phyloP scores from a whole-genome alignment of 2,888 invertebrate genomes.

The Neria commutata region DNA sequence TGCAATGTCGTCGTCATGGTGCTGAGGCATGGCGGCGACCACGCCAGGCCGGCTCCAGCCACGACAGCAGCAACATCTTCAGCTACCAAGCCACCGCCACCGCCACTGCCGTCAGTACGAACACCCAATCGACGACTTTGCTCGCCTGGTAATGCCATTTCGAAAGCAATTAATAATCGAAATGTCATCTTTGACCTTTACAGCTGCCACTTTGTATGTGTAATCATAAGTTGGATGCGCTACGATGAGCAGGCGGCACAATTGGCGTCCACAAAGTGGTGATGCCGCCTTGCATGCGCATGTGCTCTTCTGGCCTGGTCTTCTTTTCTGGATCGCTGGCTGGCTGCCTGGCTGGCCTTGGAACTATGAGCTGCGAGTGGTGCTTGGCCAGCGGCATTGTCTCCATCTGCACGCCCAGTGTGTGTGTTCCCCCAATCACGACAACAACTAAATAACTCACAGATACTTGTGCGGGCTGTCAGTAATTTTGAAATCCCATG shows the following conservation, averaged over 20 bases:
- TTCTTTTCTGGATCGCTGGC: too few species aligned
- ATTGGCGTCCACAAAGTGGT: neutral
- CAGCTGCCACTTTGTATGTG: constrained; percentile 3
- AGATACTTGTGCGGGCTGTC: neutral
- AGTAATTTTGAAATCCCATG: neutral
- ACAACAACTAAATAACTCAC: neutral
- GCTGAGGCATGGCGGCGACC: neutral
- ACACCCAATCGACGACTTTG: neutral
- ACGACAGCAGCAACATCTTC: too few species aligned
- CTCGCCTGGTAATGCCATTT: constrained; percentile 1
- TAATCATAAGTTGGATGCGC: neutral
- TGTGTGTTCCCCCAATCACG: neutral
- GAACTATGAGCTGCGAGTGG: too few species aligned
- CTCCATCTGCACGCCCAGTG: neutral
- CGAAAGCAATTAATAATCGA: constrained; percentile 7
- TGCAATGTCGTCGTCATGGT: neutral
- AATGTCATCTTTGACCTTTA: constrained; percentile 4
- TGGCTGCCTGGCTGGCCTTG: too few species aligned
- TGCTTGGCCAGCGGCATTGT: neutral
- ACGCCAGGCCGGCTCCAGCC: too few species aligned
- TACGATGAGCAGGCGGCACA: neutral
- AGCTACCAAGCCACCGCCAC: neutral
- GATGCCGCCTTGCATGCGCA: too few species aligned
- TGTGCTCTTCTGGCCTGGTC: too few species aligned
- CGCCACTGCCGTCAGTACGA: neutral